Conservation (phyloP, 2,113 vertebrate genomes). For the Gyps fulvus region DNA sequence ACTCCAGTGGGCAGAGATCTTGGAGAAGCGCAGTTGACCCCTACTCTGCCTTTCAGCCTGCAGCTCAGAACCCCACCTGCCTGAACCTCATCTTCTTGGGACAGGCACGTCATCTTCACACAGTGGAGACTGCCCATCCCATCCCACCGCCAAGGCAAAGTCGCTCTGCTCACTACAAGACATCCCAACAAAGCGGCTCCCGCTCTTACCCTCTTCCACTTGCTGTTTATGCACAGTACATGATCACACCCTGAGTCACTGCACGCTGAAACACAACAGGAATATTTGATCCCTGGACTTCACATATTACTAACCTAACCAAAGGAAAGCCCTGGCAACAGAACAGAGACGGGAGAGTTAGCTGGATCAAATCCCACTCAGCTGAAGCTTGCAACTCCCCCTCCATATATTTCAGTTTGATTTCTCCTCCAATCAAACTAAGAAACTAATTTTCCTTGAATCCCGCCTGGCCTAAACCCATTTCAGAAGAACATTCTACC, state of each 20-base stretch:
- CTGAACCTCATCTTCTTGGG: background rate
- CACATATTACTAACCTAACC: background rate
- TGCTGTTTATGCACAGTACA: constrained; percentile 8
- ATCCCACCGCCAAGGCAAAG: background rate
- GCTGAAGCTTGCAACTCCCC: constrained; percentile 18
- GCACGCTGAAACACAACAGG: background rate
- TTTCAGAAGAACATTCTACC: constrained; percentile 54
- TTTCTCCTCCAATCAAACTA: constrained; percentile 13
- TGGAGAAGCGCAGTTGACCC: background rate
- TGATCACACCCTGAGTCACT: constrained; percentile 49
- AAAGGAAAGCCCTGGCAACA: constrained; percentile 19
- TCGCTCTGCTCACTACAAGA: background rate
- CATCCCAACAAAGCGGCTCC: background rate
- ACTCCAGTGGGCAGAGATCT: background rate
- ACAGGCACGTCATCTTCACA: background rate
- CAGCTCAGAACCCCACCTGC: background rate
- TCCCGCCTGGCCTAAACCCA: background rate
- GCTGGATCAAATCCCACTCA: constrained; percentile 24
- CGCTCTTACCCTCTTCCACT: background rate
- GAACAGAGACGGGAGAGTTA: constrained; percentile 11
- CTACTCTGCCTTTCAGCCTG: background rate
- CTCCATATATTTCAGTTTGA: constrained; percentile 16
- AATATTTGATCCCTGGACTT: constrained; percentile 53
- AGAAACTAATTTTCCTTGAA: constrained; percentile 55
- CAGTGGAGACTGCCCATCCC: background rate